Conservation (phyloP, 1,140 invertebrate genomes). For the Drosophila carrolli region DNA sequence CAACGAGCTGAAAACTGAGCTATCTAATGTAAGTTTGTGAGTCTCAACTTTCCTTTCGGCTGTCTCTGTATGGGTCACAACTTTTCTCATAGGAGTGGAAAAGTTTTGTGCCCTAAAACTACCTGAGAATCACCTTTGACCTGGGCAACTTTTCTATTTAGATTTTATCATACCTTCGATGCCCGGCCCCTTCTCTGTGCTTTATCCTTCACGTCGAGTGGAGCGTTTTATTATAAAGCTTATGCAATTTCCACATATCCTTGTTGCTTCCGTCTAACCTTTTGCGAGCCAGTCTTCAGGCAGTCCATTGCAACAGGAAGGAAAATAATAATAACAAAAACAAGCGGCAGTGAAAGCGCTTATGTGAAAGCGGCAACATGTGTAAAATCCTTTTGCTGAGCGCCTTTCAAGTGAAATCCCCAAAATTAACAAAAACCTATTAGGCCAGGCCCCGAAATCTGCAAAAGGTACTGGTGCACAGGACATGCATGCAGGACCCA, state of each 20-base stretch:
- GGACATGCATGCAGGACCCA: slow-evolving; percentile 30
- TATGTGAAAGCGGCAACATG: slow-evolving; percentile 60
- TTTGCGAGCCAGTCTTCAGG: slow-evolving; percentile 4
- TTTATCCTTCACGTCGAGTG: slow-evolving; percentile 20
- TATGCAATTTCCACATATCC: slow-evolving; percentile 77
- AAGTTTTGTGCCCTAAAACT: slow-evolving; percentile 42
- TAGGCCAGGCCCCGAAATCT: slow-evolving; percentile 64
- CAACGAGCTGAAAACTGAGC: slow-evolving; percentile 47
- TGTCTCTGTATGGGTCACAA: slow-evolving; percentile 26
- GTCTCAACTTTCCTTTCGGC: slow-evolving; percentile 1
- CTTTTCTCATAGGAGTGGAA: slow-evolving; percentile 51
- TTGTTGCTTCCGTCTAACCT: slow-evolving; percentile 21
- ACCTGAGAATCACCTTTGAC: slow-evolving; percentile 53
- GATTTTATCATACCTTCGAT: slow-evolving; percentile 27
- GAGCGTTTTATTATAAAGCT: slow-evolving; percentile 71
- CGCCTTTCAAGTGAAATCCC: slow-evolving; percentile 62
- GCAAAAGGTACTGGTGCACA: slow-evolving; percentile 32
- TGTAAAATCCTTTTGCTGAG: slow-evolving; percentile 62
- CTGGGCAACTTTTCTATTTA: slow-evolving; percentile 54
- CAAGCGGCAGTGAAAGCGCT: slow-evolving; percentile 24
- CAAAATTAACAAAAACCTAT: slow-evolving; percentile 82
- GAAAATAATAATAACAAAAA: slow-evolving; percentile 32
- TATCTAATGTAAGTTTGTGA: slow-evolving; percentile 33
- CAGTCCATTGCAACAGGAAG: slow-evolving; percentile 30
- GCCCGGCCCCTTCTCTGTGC: not conserved